Base-by-base conservation (phyloP, 2,888 invertebrate species). In the Chorisops tibialis region DNA sequence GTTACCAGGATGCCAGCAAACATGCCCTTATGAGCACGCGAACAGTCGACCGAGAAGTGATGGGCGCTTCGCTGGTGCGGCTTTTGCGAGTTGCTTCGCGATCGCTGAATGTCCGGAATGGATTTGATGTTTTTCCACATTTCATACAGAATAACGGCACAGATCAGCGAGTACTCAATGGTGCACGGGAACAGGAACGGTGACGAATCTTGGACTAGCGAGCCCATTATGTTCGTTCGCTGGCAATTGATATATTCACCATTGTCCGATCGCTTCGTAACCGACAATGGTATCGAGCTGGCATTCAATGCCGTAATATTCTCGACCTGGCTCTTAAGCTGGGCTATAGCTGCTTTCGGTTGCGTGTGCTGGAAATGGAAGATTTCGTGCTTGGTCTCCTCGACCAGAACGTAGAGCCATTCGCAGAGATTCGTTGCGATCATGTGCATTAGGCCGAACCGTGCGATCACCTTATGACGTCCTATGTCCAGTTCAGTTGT, bases 391-490 rank as follows among this genome's bases (percentile, higher is more conserved):
- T 91, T 88, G 2, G 93, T 93, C 75, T 94, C 93, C 73, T 90
- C 88, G 1, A 93, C 89, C 19, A 94, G 79, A 3, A 93, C 91
- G 73, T 90, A 88, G 51, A 95, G 76, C 96, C 96, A 96, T 70
- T 95, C 93, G 78, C 94, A 95, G 14, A 96, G 78, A 78, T 96
- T 96, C 16, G 93, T 92, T 1, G 93, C 95, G 54, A 96, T 66
- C 91, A 77, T 79, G 74, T 96, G 96, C 94, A 96, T 95, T 43
- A 95, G 83, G 6, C 96, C 96, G 69, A 96, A 91, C 68, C 93
- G 83, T 18, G 93, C 89, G 54, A 92, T 81, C 48, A 87, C 82
- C 72, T 86, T 86, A 71, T 86, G 85, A 48, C 81, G 80, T 18
- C 85, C 84, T 69, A 87, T 81, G 66, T 84, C 83, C 70, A 87